Evolutionary conservation across 2,113 vertebrate species (phyloP).

Genomic region (Ictidomys tridecemlineatus): DNA sequence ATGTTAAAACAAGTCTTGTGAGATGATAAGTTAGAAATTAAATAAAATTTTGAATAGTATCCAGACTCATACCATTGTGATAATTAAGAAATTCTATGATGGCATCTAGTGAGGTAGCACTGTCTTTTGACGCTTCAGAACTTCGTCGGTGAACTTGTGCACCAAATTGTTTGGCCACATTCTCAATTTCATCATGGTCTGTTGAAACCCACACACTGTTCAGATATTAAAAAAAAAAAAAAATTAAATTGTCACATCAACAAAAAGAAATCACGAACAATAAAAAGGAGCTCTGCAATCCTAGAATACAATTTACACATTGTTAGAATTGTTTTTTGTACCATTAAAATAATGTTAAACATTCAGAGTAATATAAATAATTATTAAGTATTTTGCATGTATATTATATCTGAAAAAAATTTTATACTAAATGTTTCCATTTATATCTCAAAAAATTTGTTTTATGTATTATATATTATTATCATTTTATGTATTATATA

Average conservation of each 20-base stretch:
- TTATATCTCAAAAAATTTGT: background rate
- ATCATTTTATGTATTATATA: background rate
- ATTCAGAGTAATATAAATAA: background rate
- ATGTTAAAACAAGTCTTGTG: background rate
- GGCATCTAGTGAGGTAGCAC: conserved; percentile 93
- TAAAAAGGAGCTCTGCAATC: conserved; percentile 29
- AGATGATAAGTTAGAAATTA: conserved; percentile 21
- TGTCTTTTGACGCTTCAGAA: conserved; percentile 93
- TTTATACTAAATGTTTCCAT: background rate
- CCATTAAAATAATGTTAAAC: background rate
- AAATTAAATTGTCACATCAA: background rate
- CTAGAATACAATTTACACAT: background rate
- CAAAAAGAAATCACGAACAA: background rate
- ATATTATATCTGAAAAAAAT: background rate
- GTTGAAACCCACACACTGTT: conserved; percentile 97
- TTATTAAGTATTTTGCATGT: background rate
- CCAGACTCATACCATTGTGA: conserved; percentile 88
- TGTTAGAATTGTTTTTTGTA: background rate
- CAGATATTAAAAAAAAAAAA: conserved; percentile 63
- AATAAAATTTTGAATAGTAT: background rate
- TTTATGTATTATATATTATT: background rate
- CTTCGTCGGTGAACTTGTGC: conserved; percentile 94
- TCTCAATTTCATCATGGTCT: conserved; percentile 95
- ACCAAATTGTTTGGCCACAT: conserved; percentile 91
- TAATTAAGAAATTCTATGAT: conserved; percentile 92